phyloP scores from a whole-genome alignment of 2,888 invertebrate species.

The Chironomus tentans region DNA sequence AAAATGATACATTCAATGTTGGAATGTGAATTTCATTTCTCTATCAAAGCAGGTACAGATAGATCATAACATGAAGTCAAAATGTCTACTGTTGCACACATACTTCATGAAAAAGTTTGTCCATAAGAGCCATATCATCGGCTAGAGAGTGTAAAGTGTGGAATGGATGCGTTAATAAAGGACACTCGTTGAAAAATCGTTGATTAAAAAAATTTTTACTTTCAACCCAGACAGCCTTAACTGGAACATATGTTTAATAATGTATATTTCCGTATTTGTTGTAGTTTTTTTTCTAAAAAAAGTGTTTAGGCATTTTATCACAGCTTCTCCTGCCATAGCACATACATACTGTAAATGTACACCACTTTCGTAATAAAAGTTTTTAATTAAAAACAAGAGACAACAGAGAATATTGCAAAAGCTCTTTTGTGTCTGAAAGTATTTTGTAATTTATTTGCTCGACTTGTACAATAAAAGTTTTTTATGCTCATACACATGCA shows the following conservation, averaged over 20 bases:
- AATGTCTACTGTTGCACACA: too few species aligned
- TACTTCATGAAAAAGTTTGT: too few species aligned
- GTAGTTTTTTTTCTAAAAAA: neutral
- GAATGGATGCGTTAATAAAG: neutral
- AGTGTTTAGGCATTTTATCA: slow-evolving; percentile 9
- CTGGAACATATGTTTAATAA: slow-evolving; percentile 6
- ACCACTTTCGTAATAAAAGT: slow-evolving; percentile 22
- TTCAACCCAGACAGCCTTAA: neutral
- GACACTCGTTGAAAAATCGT: neutral
- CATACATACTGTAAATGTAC: slow-evolving; percentile 12
- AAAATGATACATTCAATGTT: too few species aligned
- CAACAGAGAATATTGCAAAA: slow-evolving; percentile 17
- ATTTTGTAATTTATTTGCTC: slow-evolving; percentile 21
- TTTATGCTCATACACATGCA: neutral
- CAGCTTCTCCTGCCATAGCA: neutral
- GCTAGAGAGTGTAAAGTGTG: neutral
- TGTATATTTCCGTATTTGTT: neutral
- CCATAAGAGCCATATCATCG: too few species aligned
- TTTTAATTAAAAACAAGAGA: slow-evolving; percentile 23
- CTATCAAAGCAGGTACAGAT: too few species aligned
- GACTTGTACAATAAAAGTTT: slow-evolving; percentile 11
- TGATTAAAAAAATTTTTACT: slow-evolving; percentile 2
- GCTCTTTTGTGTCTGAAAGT: slow-evolving; percentile 17
- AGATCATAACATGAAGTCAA: too few species aligned
- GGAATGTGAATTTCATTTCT: too few species aligned